Conservation (phyloP, 2,113 vertebrate species). For the Lepus europaeus region DNA sequence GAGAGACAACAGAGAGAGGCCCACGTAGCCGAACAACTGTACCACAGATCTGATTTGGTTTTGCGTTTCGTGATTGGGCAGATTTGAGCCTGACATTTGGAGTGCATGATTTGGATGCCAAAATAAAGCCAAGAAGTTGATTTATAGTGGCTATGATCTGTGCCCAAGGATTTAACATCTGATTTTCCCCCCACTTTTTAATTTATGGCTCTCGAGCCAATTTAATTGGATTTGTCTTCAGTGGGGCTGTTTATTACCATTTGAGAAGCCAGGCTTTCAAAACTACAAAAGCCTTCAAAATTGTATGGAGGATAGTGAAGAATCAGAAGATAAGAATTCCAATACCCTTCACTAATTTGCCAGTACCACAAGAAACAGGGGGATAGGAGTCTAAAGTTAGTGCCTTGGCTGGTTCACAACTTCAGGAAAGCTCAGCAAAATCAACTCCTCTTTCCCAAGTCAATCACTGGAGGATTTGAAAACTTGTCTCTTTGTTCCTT, state of each 20-base stretch:
- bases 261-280: constrained; percentile 51
- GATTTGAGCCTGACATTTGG: background rate
- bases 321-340: constrained; percentile 23
- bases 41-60: background rate
- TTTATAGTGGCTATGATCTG: constrained; percentile 52
- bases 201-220: background rate
- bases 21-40: fast-evolving
- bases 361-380: background rate
- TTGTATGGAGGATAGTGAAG: background rate
- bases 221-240: constrained; percentile 68
- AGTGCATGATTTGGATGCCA: background rate
- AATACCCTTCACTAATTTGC: constrained; percentile 25
- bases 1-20: background rate
- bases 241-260: constrained; percentile 54
- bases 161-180: constrained; percentile 42
- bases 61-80: background rate
- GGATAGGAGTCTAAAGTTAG: background rate
- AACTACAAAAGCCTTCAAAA: constrained; percentile 53
- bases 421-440: constrained; percentile 67
- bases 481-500: constrained; percentile 44
- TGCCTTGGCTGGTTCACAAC: constrained; percentile 44
- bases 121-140: constrained; percentile 56
- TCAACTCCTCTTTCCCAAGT: constrained; percentile 50
- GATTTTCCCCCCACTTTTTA: background rate
- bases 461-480: constrained; percentile 67